A percentile compares a stretch with the other conserved stretches of the same genome.
Conservation (phyloP, 2,113 vertebrate species). For the Myocastor coypus region DNA sequence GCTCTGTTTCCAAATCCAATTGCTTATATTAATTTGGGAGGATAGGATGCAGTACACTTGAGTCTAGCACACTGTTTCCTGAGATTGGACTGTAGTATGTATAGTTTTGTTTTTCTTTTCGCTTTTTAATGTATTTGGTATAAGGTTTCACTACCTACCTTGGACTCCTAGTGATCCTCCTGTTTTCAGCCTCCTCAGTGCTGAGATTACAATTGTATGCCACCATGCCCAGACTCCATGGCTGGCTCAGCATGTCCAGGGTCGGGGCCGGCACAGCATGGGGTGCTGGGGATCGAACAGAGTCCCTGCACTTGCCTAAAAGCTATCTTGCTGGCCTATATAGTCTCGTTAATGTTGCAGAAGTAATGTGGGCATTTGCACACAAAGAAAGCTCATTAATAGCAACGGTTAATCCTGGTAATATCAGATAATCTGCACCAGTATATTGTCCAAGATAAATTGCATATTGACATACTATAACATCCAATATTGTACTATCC, state of each 20-base stretch:
- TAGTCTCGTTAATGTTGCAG: neutral
- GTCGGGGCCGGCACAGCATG: too few species aligned
- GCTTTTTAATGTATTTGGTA: too few species aligned
- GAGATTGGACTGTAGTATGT: neutral
- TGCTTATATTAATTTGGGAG: neutral
- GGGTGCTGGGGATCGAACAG: too few species aligned
- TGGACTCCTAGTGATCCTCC: too few species aligned
- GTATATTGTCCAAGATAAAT: neutral
- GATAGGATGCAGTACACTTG: neutral
- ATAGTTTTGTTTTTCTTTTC: too few species aligned
- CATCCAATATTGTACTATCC: neutral
- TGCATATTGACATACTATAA: neutral
- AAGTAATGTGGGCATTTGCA: neutral
- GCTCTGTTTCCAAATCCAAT: neutral
- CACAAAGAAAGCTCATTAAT: neutral
- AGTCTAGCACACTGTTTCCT: neutral
- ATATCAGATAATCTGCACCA: neutral
- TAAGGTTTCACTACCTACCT: too few species aligned
- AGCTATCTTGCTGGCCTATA: too few species aligned
- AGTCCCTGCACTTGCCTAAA: too few species aligned
- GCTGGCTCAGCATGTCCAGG: too few species aligned
- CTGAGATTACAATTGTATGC: too few species aligned
- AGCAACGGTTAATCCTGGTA: neutral
- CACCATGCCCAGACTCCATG: too few species aligned
- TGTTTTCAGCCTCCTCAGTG: too few species aligned